A percentile compares a stretch with the other conserved stretches of the same genome.
Conservation (phyloP, 2,888 invertebrate species). For the Drosophila mulleri region DNA sequence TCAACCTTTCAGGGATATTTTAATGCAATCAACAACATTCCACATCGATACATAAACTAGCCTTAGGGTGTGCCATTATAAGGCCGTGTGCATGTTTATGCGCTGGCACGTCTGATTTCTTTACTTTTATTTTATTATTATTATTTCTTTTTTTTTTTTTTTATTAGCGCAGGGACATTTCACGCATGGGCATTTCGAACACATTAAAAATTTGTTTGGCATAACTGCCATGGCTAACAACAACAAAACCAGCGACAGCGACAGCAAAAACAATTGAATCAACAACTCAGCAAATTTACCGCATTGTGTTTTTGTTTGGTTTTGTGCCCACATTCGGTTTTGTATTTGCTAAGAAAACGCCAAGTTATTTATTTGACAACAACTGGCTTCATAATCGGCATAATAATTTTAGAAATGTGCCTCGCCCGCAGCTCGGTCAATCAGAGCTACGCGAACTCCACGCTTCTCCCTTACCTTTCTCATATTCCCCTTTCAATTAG, state of each 20-base stretch:
- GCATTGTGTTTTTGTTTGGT: constrained; percentile 55
- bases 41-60: background rate
- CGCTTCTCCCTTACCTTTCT: background rate
- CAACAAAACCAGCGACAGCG: constrained; percentile 32
- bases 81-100: background rate
- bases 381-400: constrained; percentile 56
- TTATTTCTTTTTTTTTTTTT: background rate
- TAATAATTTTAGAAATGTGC: constrained; percentile 57
- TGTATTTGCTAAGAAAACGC: constrained; percentile 71
- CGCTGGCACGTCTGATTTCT: constrained; percentile 2
- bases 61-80: constrained; percentile 4
- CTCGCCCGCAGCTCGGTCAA: constrained; percentile 36
- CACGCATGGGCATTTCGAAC: constrained; percentile 58
- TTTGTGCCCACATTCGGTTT: constrained; percentile 53
- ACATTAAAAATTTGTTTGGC: constrained; percentile 59
- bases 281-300: constrained; percentile 47
- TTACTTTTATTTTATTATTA: background rate
- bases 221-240: constrained; percentile 67
- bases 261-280: constrained; percentile 23
- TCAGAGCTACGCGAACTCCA: background rate
- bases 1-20: too few species aligned
- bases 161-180: constrained; percentile 53
- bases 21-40: background rate
- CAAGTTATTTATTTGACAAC: constrained; percentile 68
- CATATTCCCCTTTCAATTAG: constrained; percentile 14